phyloP scores from a whole-genome alignment of 2,888 invertebrate species.

The Scaptomyza caliginosa region DNA sequence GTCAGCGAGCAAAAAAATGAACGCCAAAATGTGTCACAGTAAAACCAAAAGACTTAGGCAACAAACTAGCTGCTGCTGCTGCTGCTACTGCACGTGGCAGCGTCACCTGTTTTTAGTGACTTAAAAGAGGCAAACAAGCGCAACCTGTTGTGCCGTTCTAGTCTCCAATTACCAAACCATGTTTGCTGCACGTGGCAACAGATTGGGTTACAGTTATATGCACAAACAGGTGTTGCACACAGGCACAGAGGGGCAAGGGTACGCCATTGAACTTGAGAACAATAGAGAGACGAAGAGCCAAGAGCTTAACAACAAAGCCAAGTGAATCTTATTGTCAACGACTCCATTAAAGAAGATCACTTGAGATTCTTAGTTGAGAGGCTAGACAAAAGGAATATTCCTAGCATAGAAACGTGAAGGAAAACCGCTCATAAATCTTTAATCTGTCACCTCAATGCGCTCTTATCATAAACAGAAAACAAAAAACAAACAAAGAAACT shows the following conservation, averaged over 20 bases:
- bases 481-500: neutral
- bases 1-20: constrained; percentile 39
- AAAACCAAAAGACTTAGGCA: constrained; percentile 63
- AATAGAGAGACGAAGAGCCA: too few relatives aligned
- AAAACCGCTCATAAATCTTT: neutral
- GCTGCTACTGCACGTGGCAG: constrained; percentile 49
- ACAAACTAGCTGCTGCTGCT: constrained; percentile 51
- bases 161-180: constrained; percentile 53
- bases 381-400: constrained; percentile 7
- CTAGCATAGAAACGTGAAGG: neutral
- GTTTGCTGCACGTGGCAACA: constrained; percentile 59
- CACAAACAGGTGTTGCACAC: constrained; percentile 23
- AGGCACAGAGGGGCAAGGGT: neutral
- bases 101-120: constrained; percentile 20
- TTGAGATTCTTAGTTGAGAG: neutral
- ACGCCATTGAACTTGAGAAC: constrained; percentile 55
- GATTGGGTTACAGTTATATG: constrained; percentile 52
- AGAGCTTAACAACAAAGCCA: neutral
- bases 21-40: constrained; percentile 60
- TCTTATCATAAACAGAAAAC: constrained; percentile 5
- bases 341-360: constrained; percentile 10
- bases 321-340: constrained; percentile 41
- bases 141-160: constrained; percentile 57
- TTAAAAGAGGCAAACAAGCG: constrained; percentile 6
- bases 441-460: constrained; percentile 5